phyloP scores from a whole-genome alignment of 2,888 invertebrate species.

The Melinaea menophilus region DNA sequence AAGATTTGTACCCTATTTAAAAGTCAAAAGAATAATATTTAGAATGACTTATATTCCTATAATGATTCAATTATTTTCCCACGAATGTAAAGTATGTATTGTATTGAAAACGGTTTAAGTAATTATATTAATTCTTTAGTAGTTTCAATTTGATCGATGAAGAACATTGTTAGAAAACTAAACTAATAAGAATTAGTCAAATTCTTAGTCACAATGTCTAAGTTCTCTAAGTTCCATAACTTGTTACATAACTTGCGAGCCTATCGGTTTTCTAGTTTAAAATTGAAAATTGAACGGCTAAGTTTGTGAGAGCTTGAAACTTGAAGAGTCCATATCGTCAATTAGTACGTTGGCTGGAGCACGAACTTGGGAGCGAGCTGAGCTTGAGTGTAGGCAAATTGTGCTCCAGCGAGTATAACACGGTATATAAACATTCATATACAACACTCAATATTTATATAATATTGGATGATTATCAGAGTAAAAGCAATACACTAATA shows the following conservation, averaged over 20 bases:
- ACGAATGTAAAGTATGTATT: too few relatives aligned
- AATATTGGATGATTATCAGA: neutral
- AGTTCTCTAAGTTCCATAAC: constrained; percentile 34
- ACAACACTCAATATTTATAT: neutral
- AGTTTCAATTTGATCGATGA: too few relatives aligned
- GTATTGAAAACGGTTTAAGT: too few relatives aligned
- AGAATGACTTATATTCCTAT: neutral
- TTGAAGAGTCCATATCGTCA: constrained; percentile 67
- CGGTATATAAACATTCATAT: constrained; percentile 1
- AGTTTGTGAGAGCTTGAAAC: constrained; percentile 56
- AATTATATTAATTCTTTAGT: too few relatives aligned
- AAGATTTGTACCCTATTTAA: neutral
- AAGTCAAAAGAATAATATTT: constrained; percentile 2
- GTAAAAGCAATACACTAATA: constrained; percentile 6
- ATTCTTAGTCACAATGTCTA: neutral
- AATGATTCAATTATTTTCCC: neutral
- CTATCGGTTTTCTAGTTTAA: constrained; percentile 59
- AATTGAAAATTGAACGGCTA: constrained; percentile 61
- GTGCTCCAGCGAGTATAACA: constrained; percentile 23
- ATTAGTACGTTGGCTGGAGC: constrained; percentile 55
- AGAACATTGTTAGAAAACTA: too few relatives aligned
- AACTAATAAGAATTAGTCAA: too few relatives aligned
- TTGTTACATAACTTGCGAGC: constrained; percentile 57
- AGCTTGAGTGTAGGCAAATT: constrained; percentile 24
- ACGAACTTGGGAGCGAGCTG: constrained; percentile 26